phyloP scores from a whole-genome alignment of 2,113 vertebrate genomes.

The Spea bombifrons region DNA sequence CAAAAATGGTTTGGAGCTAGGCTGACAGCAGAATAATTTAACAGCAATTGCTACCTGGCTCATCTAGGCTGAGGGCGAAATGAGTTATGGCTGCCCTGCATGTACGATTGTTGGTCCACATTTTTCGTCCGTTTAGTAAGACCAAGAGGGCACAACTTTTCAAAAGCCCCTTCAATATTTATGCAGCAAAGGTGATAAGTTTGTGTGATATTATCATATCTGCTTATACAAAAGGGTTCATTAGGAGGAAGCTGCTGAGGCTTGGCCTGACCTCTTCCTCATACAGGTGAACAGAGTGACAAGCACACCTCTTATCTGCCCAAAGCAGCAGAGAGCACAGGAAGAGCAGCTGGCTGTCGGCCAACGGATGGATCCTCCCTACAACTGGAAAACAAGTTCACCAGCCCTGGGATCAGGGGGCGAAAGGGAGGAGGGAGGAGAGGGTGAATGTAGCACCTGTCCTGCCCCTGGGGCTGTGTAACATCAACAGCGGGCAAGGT shows the following conservation, averaged over 20 bases:
- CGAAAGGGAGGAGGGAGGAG: background rate
- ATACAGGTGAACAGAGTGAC: background rate
- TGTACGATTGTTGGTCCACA: no score
- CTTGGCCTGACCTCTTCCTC: background rate
- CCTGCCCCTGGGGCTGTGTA: background rate
- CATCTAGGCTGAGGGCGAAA: no score
- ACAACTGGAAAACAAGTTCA: slow-evolving; percentile 11
- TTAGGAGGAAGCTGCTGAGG: background rate
- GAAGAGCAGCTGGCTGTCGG: slow-evolving; percentile 2
- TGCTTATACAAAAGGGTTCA: background rate
- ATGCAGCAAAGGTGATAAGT: background rate
- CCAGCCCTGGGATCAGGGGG: background rate
- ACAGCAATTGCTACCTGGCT: no score
- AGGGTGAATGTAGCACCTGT: slow-evolving; percentile 1
- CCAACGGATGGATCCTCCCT: background rate
- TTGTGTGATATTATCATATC: no score
- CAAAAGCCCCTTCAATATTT: background rate
- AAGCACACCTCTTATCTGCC: background rate
- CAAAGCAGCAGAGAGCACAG: background rate
- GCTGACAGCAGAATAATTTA: no score
- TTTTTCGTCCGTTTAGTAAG: no score
- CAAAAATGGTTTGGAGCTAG: no score
- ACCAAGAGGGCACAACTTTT: no score
- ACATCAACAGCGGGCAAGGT: background rate
- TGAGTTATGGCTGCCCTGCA: no score